A percentile compares a stretch with the other conserved stretches of the same genome.
These are phyloP conservation scores for Uropsilus gracilis DNA, from an alignment of 2,113 vertebrate genomes.

Conservation along the genomic window DNA sequence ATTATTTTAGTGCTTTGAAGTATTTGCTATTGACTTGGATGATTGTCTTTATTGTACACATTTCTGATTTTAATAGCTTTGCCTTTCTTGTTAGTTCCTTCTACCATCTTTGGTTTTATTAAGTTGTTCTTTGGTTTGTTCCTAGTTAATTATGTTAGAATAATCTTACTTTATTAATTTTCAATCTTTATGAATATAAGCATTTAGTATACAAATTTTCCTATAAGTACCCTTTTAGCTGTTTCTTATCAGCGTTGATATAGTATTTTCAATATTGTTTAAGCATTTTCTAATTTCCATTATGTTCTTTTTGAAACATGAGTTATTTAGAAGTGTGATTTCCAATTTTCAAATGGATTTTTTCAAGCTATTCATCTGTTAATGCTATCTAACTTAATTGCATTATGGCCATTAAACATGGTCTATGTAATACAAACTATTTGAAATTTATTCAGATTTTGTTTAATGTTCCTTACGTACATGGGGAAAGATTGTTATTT, in stretches of 20 bases:
- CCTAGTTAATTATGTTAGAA: background rate
- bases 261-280: slow-evolving; percentile 14
- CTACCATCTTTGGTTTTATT: background rate
- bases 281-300: background rate
- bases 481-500: background rate
- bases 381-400: slow-evolving; percentile 6
- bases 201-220: background rate
- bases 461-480: slow-evolving; percentile 49
- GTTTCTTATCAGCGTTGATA: background rate
- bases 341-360: background rate
- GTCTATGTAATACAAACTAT: background rate
- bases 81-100: background rate
- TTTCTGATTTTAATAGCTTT: background rate
- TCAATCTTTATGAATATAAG: background rate
- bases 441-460: slow-evolving; percentile 37
- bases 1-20: background rate
- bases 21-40: background rate
- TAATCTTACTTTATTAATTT: background rate
- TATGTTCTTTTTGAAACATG: background rate
- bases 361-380: slow-evolving; percentile 21
- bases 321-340: background rate
- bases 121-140: background rate
- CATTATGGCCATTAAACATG: background rate
- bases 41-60: background rate
- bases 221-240: background rate